phyloP scores from a whole-genome alignment of 2,888 invertebrate genomes.

The Eupeodes latifasciatus region DNA sequence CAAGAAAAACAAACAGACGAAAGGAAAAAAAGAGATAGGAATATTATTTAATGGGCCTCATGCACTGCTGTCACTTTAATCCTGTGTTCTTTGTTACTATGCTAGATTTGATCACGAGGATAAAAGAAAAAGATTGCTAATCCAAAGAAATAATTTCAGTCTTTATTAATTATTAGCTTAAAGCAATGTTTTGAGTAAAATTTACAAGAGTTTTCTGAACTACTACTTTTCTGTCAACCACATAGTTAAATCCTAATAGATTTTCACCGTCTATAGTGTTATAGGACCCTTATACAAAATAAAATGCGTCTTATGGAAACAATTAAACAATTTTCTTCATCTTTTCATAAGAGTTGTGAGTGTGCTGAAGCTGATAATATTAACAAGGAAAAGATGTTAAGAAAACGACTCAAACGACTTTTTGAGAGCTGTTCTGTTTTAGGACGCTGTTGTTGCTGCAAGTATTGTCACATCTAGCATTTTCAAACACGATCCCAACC shows the following conservation, averaged over 20 bases:
- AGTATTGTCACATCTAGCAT: conserved; percentile 37
- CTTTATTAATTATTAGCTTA: too few relatives aligned
- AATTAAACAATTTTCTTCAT: conserved; percentile 40
- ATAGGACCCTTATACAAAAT: conserved; percentile 8
- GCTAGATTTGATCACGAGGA: too few relatives aligned
- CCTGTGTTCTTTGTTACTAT: too few relatives aligned
- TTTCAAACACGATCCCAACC: conserved; percentile 69
- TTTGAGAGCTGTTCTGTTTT: conserved; percentile 32
- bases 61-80: too few relatives aligned
- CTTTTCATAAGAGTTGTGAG: background rate
- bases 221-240: background rate
- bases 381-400: conserved; percentile 39
- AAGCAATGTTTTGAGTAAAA: background rate
- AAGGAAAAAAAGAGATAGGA: too few relatives aligned
- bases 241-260: background rate
- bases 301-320: conserved; percentile 56
- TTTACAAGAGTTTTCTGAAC: background rate
- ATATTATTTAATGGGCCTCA: too few relatives aligned
- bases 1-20: too few relatives aligned
- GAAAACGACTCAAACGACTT: conserved; percentile 19
- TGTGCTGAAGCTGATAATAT: background rate
- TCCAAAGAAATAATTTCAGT: too few relatives aligned
- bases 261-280: background rate
- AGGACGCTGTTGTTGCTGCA: background rate
- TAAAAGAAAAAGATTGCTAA: too few relatives aligned